Conservation (phyloP, 2,888 invertebrate species). For the Tipula vernalis region DNA sequence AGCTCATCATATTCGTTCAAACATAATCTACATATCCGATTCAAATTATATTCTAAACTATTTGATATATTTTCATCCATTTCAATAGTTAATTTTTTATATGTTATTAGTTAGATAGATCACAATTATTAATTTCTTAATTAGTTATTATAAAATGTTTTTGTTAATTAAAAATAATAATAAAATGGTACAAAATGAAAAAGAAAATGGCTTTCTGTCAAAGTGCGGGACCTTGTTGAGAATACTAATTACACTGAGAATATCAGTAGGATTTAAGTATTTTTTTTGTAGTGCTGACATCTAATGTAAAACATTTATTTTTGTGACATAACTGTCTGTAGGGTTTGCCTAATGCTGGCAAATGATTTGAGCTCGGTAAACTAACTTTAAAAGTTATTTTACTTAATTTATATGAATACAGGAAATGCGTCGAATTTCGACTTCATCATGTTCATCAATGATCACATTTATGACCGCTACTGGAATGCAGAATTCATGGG, state of each 20-base stretch:
- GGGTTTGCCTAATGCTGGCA: no score
- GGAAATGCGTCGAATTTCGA: no score
- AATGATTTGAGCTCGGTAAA: no score
- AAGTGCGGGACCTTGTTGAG: slow-evolving; percentile 5
- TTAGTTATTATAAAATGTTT: not conserved
- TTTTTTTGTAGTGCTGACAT: not conserved
- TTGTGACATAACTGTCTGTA: no score
- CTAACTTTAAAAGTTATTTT: no score
- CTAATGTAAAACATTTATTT: not conserved
- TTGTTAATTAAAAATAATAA: not conserved
- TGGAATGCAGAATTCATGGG: no score
- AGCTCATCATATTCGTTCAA: slow-evolving; percentile 11
- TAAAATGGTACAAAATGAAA: slow-evolving; percentile 6
- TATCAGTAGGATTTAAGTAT: not conserved
- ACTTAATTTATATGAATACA: no score
- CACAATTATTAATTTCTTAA: not conserved
- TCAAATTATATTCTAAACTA: slow-evolving; percentile 11
- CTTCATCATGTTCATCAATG: no score
- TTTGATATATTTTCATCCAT: slow-evolving; percentile 11
- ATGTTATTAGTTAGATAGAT: not conserved
- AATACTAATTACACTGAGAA: not conserved
- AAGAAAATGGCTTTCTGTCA: slow-evolving; percentile 12
- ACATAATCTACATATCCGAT: slow-evolving; percentile 13
- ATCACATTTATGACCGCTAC: no score
- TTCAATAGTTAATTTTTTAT: not conserved